Percentiles rank a stretch among this genome's conserved stretches.
phyloP scores from a whole-genome alignment of 2,888 invertebrate genomes.

The Leptinotarsa peninsularis region DNA sequence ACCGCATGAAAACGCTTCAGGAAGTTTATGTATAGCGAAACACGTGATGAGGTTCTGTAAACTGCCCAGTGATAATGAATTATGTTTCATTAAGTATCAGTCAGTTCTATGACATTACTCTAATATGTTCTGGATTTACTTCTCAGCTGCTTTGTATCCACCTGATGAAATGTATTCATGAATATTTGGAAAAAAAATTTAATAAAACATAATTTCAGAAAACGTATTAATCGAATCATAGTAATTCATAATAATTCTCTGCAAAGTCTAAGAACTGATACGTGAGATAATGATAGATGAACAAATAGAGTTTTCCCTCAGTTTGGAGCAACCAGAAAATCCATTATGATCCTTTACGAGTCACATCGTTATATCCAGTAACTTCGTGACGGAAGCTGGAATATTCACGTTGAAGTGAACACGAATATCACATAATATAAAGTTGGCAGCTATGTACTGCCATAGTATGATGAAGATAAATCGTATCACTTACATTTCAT shows the following conservation, averaged over 20 bases:
- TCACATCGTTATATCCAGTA: constrained; percentile 15
- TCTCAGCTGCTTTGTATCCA: too few species aligned
- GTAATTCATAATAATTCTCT: background rate
- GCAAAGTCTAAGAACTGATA: background rate
- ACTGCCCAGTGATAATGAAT: too few species aligned
- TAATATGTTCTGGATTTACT: too few species aligned
- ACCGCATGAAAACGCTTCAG: too few species aligned
- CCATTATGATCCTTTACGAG: constrained; percentile 12
- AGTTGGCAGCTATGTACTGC: constrained; percentile 16
- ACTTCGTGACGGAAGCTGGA: constrained; percentile 5
- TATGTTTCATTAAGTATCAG: too few species aligned
- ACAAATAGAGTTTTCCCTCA: background rate
- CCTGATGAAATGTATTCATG: too few species aligned
- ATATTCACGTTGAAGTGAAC: constrained; percentile 16
- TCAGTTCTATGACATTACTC: too few species aligned
- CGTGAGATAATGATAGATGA: background rate
- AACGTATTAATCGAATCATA: background rate
- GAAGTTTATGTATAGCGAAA: too few species aligned
- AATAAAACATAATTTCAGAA: background rate
- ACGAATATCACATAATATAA: constrained; percentile 20
- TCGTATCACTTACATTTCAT: constrained; percentile 35
- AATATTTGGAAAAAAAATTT: too few species aligned
- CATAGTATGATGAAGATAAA: constrained; percentile 36
- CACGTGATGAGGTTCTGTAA: too few species aligned
- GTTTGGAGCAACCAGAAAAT: constrained; percentile 5